Evolutionary conservation across 2,888 invertebrate species (phyloP).

Genomic region (Ormyrus pomaceus): DNA sequence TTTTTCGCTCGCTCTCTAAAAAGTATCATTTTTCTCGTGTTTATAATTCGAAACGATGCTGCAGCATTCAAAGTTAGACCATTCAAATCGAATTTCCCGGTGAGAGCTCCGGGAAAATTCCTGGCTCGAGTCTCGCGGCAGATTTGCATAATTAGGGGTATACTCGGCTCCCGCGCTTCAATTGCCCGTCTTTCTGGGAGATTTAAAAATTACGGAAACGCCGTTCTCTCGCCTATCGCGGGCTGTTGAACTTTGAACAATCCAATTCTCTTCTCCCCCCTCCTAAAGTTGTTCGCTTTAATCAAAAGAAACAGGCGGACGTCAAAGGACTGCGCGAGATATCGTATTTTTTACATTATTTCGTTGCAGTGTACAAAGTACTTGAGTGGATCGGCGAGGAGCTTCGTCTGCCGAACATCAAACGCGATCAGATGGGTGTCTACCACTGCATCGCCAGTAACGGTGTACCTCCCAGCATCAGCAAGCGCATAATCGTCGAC

Average conservation of each 20-base stretch:
- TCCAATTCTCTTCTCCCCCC: too few species aligned
- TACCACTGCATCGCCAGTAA: constrained; percentile 94
- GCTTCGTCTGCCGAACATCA: constrained; percentile 86
- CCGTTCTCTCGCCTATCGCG: not conserved
- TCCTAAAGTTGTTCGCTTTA: too few species aligned
- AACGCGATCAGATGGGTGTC: constrained; percentile 92
- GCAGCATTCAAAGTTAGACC: constrained; percentile 16
- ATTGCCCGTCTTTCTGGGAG: not conserved
- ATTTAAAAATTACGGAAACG: not conserved
- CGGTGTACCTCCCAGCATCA: constrained; percentile 91
- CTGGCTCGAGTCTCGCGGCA: not conserved
- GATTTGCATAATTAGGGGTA: constrained; percentile 34
- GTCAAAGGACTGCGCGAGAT: too few species aligned
- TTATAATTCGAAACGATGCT: not conserved
- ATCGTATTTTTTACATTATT: not conserved
- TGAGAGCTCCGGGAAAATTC: not conserved
- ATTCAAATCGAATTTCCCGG: constrained; percentile 18
- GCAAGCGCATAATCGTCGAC: constrained; percentile 91
- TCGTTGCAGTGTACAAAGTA: constrained; percentile 39
- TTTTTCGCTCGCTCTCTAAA: too few species aligned
- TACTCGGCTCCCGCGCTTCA: not conserved
- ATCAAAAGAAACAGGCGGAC: too few species aligned
- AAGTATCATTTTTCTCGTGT: not conserved
- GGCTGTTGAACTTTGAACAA: too few species aligned
- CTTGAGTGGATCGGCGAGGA: constrained; percentile 79